A percentile compares a stretch with the other conserved stretches of the same genome.
Conservation (phyloP, 2,113 vertebrate genomes). For the Boleophthalmus pectinirostris region DNA sequence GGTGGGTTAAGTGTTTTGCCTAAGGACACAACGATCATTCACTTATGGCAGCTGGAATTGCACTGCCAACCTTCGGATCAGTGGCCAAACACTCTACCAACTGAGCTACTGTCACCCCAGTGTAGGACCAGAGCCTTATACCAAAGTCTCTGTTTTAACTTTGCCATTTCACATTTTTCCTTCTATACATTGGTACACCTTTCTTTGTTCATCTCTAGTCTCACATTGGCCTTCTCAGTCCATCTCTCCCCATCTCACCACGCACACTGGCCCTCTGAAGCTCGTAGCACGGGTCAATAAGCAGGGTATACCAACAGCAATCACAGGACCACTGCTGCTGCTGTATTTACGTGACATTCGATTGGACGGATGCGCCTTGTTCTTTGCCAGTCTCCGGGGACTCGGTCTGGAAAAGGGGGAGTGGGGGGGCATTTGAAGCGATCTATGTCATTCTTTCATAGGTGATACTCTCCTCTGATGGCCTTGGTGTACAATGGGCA, state of each 20-base stretch:
- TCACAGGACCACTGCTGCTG: slow-evolving; percentile 59
- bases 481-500: slow-evolving; percentile 60
- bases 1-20: no score
- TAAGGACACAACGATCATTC: no score
- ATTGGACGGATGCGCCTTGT: slow-evolving; percentile 71
- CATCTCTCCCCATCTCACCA: not conserved
- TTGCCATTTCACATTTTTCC: not conserved
- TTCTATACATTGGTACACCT: not conserved
- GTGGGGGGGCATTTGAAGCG: slow-evolving; percentile 39
- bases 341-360: slow-evolving; percentile 73
- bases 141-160: not conserved
- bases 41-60: no score
- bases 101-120: no score
- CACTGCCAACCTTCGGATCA: no score
- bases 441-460: slow-evolving; percentile 68
- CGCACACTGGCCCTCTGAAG: not conserved
- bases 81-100: no score
- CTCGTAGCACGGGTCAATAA: slow-evolving; percentile 73
- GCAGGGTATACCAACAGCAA: slow-evolving; percentile 75
- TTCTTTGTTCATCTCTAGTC: not conserved
- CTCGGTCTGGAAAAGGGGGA: slow-evolving; percentile 5
- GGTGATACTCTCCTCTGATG: slow-evolving; percentile 64
- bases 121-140: not conserved
- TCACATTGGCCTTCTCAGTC: not conserved
- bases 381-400: slow-evolving; percentile 63